Conservation (phyloP, 2,113 vertebrate species). For the Tinamus guttatus region DNA sequence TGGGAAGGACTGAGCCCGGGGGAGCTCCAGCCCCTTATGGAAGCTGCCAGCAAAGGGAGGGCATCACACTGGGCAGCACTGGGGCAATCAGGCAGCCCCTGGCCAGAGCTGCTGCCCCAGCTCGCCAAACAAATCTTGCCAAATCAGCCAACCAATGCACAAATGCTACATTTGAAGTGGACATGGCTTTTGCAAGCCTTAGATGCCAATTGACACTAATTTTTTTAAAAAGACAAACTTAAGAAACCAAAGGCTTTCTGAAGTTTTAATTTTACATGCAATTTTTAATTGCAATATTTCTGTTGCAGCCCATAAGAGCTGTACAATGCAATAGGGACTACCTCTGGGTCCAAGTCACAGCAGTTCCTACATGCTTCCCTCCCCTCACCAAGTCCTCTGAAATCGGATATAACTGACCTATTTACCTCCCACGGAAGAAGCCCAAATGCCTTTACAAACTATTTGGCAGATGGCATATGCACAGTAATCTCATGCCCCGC, state of each 20-base stretch:
- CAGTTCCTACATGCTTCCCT: background rate
- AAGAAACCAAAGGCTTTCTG: background rate
- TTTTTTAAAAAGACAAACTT: background rate
- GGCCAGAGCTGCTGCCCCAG: background rate
- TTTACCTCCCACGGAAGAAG: background rate
- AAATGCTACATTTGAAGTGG: too few species aligned
- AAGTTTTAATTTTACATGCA: background rate
- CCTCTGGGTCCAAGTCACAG: background rate
- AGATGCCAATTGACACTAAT: background rate
- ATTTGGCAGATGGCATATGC: background rate
- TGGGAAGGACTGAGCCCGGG: background rate
- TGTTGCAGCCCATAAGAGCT: background rate
- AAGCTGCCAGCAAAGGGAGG: background rate
- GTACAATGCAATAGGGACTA: background rate
- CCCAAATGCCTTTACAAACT: background rate
- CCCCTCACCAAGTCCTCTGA: background rate
- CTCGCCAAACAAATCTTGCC: background rate
- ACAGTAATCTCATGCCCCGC: background rate
- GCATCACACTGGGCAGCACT: rapidly evolving
- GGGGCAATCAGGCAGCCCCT: background rate
- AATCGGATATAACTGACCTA: background rate
- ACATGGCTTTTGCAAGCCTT: background rate
- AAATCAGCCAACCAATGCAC: too few species aligned
- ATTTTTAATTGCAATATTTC: background rate
- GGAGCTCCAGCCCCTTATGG: background rate